These are phyloP conservation scores for Tortrix viridana DNA, from an alignment of 2,888 invertebrate species.

Conservation along the genomic window DNA sequence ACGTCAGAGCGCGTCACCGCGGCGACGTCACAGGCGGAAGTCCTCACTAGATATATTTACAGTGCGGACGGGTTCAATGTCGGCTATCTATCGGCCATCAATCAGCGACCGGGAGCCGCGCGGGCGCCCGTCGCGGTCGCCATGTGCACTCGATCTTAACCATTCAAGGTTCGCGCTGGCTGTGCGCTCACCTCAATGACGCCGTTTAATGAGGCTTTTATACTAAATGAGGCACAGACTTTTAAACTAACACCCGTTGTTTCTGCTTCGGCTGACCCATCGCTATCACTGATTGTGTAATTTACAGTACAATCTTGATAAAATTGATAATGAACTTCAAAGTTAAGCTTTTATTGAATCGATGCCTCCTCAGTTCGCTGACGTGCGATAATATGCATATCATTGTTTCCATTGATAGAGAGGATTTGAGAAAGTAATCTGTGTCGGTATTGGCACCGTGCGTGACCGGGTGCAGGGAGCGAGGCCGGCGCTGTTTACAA, in stretches of 20 bases:
- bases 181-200: neutral
- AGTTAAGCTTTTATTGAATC: too few species aligned
- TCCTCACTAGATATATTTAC: slow-evolving; percentile 77
- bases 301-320: neutral
- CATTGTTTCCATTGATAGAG: slow-evolving; percentile 69
- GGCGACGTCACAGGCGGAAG: slow-evolving; percentile 79
- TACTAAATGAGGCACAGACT: neutral
- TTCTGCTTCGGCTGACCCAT: neutral
- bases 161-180: slow-evolving; percentile 17
- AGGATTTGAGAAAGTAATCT: slow-evolving; percentile 59
- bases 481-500: slow-evolving; percentile 81
- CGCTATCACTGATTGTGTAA: neutral
- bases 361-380: slow-evolving; percentile 48
- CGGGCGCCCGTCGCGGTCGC: slow-evolving; percentile 31
- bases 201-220: neutral
- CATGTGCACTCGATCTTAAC: slow-evolving; percentile 34
- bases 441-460: slow-evolving; percentile 63
- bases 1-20: slow-evolving; percentile 72
- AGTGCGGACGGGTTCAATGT: slow-evolving; percentile 78
- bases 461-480: slow-evolving; percentile 68
- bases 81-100: slow-evolving; percentile 81
- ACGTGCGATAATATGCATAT: slow-evolving; percentile 56
- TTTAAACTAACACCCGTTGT: neutral
- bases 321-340: neutral
- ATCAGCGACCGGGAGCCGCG: slow-evolving; percentile 60